Conservation (phyloP, 92 coral and sea anemone species). For the Pocillopora grandis region DNA sequence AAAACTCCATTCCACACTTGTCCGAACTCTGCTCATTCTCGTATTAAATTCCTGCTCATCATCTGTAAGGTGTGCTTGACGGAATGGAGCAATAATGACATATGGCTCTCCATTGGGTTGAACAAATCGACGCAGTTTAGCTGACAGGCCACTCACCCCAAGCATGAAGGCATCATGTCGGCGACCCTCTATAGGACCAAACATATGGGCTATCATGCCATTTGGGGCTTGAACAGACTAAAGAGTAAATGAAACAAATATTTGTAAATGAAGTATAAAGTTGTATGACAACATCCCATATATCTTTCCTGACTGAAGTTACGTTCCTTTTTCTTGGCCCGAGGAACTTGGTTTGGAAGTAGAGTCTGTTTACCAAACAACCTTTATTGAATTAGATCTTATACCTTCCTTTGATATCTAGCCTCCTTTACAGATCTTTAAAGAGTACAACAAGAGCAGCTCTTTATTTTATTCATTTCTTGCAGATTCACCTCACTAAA, state of each 20-base stretch:
- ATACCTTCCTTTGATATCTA: conserved; percentile 33
- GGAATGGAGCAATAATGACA: conserved; percentile 48
- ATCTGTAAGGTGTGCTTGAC: conserved; percentile 43
- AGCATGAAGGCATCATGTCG: conserved; percentile 70
- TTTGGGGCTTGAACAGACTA: conserved; percentile 54
- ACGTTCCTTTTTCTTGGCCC: conserved; percentile 40
- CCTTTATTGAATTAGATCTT: conserved; percentile 46
- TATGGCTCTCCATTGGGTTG: conserved; percentile 66
- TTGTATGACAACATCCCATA: conserved; percentile 28
- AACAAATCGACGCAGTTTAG: conserved; percentile 46
- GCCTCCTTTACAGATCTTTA: conserved; percentile 48
- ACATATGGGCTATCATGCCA: conserved; percentile 58
- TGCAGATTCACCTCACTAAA: not conserved
- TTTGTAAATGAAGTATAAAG: conserved; percentile 32
- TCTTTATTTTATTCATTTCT: not conserved
- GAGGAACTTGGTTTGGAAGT: conserved; percentile 26
- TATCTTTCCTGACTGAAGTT: conserved; percentile 36
- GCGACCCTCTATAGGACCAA: conserved; percentile 64
- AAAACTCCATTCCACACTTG: conserved; percentile 57
- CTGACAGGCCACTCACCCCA: conserved; percentile 50
- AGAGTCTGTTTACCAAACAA: conserved; percentile 28
- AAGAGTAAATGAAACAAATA: conserved; percentile 16
- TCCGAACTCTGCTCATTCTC: conserved; percentile 40
- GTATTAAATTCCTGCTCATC: conserved; percentile 46
- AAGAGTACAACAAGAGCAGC: conserved; percentile 42